Base-by-base conservation (phyloP, 2,797 vertebrate genomes). In the Labroides dimidiatus region DNA sequence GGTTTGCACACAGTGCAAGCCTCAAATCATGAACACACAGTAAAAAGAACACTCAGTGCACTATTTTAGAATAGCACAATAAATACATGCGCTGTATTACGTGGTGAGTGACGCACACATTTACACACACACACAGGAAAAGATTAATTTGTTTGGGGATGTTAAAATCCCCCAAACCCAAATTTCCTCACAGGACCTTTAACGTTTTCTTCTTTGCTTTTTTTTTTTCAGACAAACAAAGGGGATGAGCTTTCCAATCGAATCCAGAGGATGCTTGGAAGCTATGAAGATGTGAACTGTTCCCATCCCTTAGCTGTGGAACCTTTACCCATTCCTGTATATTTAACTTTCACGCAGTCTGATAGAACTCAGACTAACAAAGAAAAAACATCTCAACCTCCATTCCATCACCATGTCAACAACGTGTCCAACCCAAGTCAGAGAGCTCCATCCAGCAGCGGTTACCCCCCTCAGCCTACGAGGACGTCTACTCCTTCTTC, bases 231-330 rank as follows among this genome's bases (percentile, higher is more conserved):
- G 97, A 98, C 93, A 72, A 94, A 93, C 78, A 97, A 96, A 89
- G 95, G 92, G 12, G 98, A 99, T 88, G 96, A 97, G 73, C 93
- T 99, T 70, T 99, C 98, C 61, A 95, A 90, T 77, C 95, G 94
- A 59, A 95, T 99, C 87, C 96, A 96, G 87, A 96, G 84, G 83
- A 98, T 97, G 96, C 88, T 99, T 87, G 97, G 97, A 59, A 93
- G 93, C 90, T 99, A 97, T 4, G 98, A 99, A 87, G 96, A 98
- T 80, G 93, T 95, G 84, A 92, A 92, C 78, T 90, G 89, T 78
- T 88, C 89, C 43, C 92, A 89, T 71, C 71, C 87, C 64, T 65
- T 90, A 74, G 81, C 91, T 2, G 78, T 61, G 16, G 93, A 87
- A 6, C 61, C 87, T 37, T 50, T 80, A 83, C 74, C 92, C 2